Evolutionary conservation across 1,140 invertebrate genomes (phyloP), one percentile per base, ranked within the genome.

Genomic region (Lucilia sericata): DNA sequence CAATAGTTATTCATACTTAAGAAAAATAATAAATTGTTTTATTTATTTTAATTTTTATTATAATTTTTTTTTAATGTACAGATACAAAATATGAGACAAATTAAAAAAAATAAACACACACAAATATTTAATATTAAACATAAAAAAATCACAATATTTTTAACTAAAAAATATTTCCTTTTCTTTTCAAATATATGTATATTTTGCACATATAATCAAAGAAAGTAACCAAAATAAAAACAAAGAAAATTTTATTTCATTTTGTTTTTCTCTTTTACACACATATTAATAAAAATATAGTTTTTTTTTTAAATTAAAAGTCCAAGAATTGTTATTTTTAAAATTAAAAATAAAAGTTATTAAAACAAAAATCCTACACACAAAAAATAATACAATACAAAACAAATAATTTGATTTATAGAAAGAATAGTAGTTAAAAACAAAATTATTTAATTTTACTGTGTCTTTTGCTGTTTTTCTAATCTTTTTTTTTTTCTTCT

Each of bases 71-170:
- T 80, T 51, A 80, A 80, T 70, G 5, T 70, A 70, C 65, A 70
- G 65, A 70, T 70, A 70, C n/a, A 70, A 70, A 70, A 80, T 80
- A 49, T 49, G 76, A 80, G 47, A 80, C 42, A 49, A 14, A 78
- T 80, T 80, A 80, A 80, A 47, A 49, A n/a, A 49, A 42, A 42
- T 42, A 80, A 19, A 80, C 17, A 80, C 42, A 25, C 42, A 80
- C 76, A 80, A 47, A 80, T 49, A 65, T 47, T 82, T 74, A 82
- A 36, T 14, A 82, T 82, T 65, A 80, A 49, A 80, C 42, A 49
- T 82, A 82, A 70, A 82, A 82, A 82, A 82, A 82, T 82, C 82
- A 82, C 82, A 82, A 80, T 80, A 80, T 80, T 80, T n/a, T 51
- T 80, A 51, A 80, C 76, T 80, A 49, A 80, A 80, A 80, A 80